Conservation (phyloP, 2,113 vertebrate species). For the Helogale parvula region DNA sequence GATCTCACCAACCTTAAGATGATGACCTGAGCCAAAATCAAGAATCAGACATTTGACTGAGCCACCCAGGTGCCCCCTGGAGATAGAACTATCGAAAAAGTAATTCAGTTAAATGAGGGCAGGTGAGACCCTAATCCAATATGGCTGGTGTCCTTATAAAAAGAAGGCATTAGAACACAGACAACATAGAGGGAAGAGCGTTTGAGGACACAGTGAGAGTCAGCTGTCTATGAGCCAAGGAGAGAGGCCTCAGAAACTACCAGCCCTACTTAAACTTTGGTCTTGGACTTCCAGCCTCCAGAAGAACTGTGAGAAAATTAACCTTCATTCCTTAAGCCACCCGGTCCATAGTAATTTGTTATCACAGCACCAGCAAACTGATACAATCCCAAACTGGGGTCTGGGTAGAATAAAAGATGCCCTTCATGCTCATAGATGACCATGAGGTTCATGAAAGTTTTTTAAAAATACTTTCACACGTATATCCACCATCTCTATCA, state of each 20-base stretch:
- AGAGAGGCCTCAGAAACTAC: neutral
- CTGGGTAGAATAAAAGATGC: neutral
- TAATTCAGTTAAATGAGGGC: neutral
- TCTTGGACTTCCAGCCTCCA: neutral
- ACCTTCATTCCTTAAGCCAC: neutral
- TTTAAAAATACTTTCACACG: neutral
- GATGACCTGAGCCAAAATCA: too few species aligned
- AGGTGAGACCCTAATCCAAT: neutral
- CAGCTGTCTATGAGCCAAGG: neutral
- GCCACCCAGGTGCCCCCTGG: too few species aligned
- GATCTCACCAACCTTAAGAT: too few species aligned
- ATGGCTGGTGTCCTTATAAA: neutral
- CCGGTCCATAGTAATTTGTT: neutral
- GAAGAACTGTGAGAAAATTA: neutral
- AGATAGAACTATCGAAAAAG: neutral
- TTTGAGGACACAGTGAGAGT: neutral
- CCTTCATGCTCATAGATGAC: neutral
- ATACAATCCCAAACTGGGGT: neutral
- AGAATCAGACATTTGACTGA: too few species aligned
- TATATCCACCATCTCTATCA: neutral
- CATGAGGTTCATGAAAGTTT: neutral
- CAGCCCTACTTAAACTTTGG: neutral
- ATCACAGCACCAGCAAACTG: neutral
- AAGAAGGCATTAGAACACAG: neutral
- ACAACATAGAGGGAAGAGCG: neutral